Conservation (phyloP, 2,888 invertebrate species). For the Drosophila subquinaria region DNA sequence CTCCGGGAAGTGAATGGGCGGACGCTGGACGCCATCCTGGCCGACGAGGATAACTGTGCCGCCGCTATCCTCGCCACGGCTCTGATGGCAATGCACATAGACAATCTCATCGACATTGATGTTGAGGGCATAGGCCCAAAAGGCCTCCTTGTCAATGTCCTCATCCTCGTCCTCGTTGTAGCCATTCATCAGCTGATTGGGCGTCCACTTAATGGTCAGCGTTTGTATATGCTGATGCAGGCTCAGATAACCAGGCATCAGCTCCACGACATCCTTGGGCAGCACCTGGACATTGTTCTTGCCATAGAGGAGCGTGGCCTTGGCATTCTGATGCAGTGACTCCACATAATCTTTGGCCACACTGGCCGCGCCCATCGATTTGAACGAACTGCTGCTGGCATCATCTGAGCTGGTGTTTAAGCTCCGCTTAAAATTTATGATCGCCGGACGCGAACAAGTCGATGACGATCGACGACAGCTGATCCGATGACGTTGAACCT, state of each 20-base stretch:
- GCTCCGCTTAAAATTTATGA: conserved; percentile 90
- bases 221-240: conserved; percentile 94
- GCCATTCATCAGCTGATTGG: conserved; percentile 98
- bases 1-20: conserved; percentile 96
- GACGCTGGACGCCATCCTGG: conserved; percentile 96
- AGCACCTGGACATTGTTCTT: conserved; percentile 97
- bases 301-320: conserved; percentile 95
- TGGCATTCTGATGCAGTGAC: conserved; percentile 97
- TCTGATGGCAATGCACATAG: conserved; percentile 97
- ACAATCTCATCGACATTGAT: conserved; percentile 96
- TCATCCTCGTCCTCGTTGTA: conserved; percentile 90
- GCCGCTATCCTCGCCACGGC: conserved; percentile 90
- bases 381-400: conserved; percentile 85
- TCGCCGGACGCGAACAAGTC: conserved; percentile 89
- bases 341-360: conserved; percentile 97
- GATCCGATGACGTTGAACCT: conserved; percentile 89
- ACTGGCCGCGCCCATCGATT: conserved; percentile 83
- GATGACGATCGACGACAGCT: conserved; percentile 93
- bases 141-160: conserved; percentile 90
- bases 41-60: conserved; percentile 96
- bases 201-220: conserved; percentile 97
- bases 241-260: conserved; percentile 96
- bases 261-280: conserved; percentile 93
- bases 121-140: conserved; percentile 97
- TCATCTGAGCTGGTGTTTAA: conserved; percentile 93